phyloP scores from a whole-genome alignment of 2,888 invertebrate species.

The Cryptocephalus primarius region DNA sequence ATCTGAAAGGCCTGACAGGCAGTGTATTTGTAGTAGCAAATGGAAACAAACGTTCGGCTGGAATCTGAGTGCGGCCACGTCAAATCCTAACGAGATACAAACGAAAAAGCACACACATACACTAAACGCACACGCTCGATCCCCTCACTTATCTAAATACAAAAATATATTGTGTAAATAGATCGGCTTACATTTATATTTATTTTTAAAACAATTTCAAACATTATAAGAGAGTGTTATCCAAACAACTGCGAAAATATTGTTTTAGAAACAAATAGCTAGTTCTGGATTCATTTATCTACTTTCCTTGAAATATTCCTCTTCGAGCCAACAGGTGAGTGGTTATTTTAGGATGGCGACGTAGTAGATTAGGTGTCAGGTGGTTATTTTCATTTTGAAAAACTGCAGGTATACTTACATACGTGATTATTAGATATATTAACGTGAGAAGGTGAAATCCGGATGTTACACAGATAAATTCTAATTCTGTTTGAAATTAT shows the following conservation, averaged over 20 bases:
- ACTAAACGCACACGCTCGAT: conserved; percentile 4
- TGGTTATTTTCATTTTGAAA: too few relatives aligned
- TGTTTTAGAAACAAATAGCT: conserved; percentile 8
- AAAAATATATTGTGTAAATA: conserved; percentile 20
- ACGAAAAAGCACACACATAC: not conserved
- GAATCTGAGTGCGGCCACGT: conserved; percentile 8
- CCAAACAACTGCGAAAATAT: conserved; percentile 13
- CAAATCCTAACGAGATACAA: conserved; percentile 3
- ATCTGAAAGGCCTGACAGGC: conserved; percentile 20
- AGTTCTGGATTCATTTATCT: not conserved
- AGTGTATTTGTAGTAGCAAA: conserved; percentile 29
- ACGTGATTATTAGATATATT: too few relatives aligned
- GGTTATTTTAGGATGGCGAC: too few relatives aligned
- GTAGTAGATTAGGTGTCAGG: too few relatives aligned
- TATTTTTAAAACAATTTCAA: conserved; percentile 18
- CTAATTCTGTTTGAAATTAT: too few relatives aligned
- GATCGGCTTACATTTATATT: conserved; percentile 17
- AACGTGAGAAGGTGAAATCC: too few relatives aligned
- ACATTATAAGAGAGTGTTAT: conserved; percentile 13
- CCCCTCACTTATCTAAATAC: conserved; percentile 17
- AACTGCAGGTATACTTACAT: too few relatives aligned
- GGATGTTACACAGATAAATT: too few relatives aligned
- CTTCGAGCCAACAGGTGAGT: too few relatives aligned
- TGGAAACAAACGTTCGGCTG: conserved; percentile 25
- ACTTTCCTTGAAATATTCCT: too few relatives aligned